These are phyloP conservation scores for Prunella himalayana DNA, from an alignment of 2,113 vertebrate species.

Conservation along the genomic window DNA sequence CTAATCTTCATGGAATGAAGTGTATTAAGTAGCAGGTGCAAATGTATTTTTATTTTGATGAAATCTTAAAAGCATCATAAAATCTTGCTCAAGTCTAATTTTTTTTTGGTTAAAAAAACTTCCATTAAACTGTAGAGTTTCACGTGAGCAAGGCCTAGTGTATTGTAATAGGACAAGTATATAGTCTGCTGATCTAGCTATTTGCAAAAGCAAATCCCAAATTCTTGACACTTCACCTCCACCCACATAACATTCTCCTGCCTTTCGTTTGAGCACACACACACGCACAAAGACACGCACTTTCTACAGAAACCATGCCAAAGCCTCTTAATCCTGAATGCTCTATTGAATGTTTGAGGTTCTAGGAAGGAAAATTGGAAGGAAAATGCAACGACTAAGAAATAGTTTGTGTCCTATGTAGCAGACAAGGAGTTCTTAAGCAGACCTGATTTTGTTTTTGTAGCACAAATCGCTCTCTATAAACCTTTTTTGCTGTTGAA, in stretches of 20 bases:
- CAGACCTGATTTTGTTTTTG: background rate
- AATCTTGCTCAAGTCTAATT: background rate
- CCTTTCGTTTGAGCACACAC: background rate
- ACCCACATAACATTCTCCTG: background rate
- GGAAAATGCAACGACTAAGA: background rate
- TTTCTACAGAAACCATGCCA: background rate
- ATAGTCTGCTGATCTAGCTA: background rate
- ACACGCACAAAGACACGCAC: background rate
- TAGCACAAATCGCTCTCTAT: background rate
- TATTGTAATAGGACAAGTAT: background rate
- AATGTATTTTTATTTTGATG: background rate
- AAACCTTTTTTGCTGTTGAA: background rate
- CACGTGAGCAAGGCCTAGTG: background rate
- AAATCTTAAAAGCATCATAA: background rate
- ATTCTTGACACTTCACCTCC: slow-evolving; percentile 13
- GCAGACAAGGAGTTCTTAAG: background rate
- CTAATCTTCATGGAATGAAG: background rate
- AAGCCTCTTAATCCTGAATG: background rate
- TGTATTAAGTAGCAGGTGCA: background rate
- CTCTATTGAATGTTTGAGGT: background rate
- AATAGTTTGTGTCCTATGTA: background rate
- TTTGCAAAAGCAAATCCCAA: background rate
- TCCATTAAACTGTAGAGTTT: background rate
- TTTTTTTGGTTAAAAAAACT: background rate
- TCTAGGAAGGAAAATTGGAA: background rate